Evolutionary conservation across 1,140 invertebrate species (phyloP).

Genomic region (Aphelinus atriplicis): DNA sequence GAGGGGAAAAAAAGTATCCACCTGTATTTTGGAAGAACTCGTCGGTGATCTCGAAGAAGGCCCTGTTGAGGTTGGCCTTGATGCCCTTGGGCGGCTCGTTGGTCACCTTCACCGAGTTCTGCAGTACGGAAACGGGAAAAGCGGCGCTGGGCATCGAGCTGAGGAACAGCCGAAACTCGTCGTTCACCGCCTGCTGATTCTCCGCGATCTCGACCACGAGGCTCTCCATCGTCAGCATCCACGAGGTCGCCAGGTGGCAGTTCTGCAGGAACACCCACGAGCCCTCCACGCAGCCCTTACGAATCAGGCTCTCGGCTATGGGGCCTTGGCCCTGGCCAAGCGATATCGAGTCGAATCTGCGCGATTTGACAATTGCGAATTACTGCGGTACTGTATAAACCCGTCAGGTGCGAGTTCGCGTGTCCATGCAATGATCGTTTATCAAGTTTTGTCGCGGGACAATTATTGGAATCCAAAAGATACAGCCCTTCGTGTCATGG

Average conservation of each 20-base stretch:
- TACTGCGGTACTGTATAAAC: too few species aligned
- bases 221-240: slow-evolving; percentile 83
- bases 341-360: slow-evolving; percentile 80
- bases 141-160: slow-evolving; percentile 86
- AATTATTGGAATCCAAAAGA: too few species aligned
- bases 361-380: too few species aligned
- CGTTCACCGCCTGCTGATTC: slow-evolving; percentile 70
- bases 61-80: slow-evolving; percentile 81
- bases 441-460: too few species aligned
- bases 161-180: slow-evolving; percentile 83
- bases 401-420: too few species aligned
- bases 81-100: slow-evolving; percentile 92
- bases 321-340: slow-evolving; percentile 91
- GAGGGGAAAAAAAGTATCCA: slow-evolving; percentile 48
- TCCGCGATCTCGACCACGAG: slow-evolving; percentile 77
- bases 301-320: slow-evolving; percentile 83
- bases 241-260: slow-evolving; percentile 90
- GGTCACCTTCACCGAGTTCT: slow-evolving; percentile 93
- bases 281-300: slow-evolving; percentile 74
- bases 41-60: slow-evolving; percentile 79
- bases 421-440: too few species aligned
- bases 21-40: slow-evolving; percentile 85
- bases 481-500: too few species aligned
- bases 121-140: slow-evolving; percentile 91
- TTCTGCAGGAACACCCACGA: slow-evolving; percentile 91